Evolutionary conservation across 2,797 vertebrate genomes (phyloP).

Genomic region (Microcaecilia unicolor): DNA sequence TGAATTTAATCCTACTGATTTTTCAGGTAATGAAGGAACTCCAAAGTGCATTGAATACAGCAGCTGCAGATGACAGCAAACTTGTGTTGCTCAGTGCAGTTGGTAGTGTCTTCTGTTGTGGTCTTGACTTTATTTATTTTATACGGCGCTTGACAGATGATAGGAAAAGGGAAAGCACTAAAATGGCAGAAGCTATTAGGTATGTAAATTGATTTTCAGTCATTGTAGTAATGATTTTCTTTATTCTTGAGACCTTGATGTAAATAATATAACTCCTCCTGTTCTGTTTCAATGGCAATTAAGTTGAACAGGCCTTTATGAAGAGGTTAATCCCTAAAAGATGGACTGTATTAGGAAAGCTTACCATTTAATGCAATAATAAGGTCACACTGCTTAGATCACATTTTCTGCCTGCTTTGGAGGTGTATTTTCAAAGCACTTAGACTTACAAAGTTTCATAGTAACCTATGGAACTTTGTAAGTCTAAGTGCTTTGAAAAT

Average conservation of each 20-base stretch:
- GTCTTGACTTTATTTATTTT: slow-evolving; percentile 93
- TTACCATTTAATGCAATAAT: too few species aligned
- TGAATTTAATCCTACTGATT: background rate
- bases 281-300: too few species aligned
- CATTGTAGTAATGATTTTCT: background rate
- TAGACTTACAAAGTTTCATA: too few species aligned
- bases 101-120: slow-evolving; percentile 85
- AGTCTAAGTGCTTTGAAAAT: too few species aligned
- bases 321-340: too few species aligned
- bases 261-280: too few species aligned
- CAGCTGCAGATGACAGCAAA: slow-evolving; percentile 90
- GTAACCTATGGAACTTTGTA: too few species aligned
- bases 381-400: too few species aligned
- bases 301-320: too few species aligned
- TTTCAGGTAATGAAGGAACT: slow-evolving; percentile 96
- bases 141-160: slow-evolving; percentile 86
- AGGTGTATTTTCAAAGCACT: too few species aligned
- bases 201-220: slow-evolving; percentile 37
- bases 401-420: too few species aligned
- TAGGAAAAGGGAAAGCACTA: slow-evolving; percentile 89
- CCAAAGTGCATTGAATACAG: slow-evolving; percentile 89
- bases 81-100: slow-evolving; percentile 83
- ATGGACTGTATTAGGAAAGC: too few species aligned
- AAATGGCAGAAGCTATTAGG: slow-evolving; percentile 95
- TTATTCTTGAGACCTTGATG: background rate